Conservation (phyloP, 1,140 invertebrate species). For the Diorhabda carinulata region DNA sequence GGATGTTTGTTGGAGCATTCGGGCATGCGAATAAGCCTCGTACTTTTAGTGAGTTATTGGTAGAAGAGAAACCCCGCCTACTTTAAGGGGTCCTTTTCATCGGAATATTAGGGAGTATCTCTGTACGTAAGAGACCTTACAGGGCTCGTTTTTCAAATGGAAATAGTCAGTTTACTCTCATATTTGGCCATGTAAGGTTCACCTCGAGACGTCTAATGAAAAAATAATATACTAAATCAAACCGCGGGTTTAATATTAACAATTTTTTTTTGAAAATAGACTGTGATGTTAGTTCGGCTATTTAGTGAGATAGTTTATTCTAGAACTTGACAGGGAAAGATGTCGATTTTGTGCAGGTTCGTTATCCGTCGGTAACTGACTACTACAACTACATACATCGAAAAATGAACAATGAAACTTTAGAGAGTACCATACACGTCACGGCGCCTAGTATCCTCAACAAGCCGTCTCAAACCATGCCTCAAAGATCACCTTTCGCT, state of each 20-base stretch:
- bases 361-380: slow-evolving; percentile 17
- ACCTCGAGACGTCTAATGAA: slow-evolving; percentile 7
- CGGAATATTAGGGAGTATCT: slow-evolving; percentile 48
- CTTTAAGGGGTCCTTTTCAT: slow-evolving; percentile 40
- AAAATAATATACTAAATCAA: neutral
- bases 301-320: neutral
- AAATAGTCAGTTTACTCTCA: slow-evolving; percentile 43
- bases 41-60: slow-evolving; percentile 38
- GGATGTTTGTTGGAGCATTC: slow-evolving; percentile 10
- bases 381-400: slow-evolving; percentile 8
- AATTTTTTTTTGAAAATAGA: slow-evolving; percentile 3
- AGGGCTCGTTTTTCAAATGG: slow-evolving; percentile 41
- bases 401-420: slow-evolving; percentile 45
- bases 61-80: slow-evolving; percentile 34
- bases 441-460: slow-evolving; percentile 48
- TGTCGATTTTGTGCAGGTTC: slow-evolving; percentile 9
- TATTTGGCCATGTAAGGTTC: slow-evolving; percentile 37
- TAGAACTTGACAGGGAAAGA: neutral
- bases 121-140: slow-evolving; percentile 32
- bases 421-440: slow-evolving; percentile 46
- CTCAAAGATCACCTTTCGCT: slow-evolving; percentile 84
- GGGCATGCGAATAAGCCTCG: slow-evolving; percentile 26
- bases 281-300: slow-evolving; percentile 1
- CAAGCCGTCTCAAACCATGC: slow-evolving; percentile 55
- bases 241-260: neutral